A percentile compares a stretch with the other conserved stretches of the same genome.
These are phyloP conservation scores for Connochaetes taurinus DNA, from an alignment of 2,113 vertebrate species.

Conservation along the genomic window DNA sequence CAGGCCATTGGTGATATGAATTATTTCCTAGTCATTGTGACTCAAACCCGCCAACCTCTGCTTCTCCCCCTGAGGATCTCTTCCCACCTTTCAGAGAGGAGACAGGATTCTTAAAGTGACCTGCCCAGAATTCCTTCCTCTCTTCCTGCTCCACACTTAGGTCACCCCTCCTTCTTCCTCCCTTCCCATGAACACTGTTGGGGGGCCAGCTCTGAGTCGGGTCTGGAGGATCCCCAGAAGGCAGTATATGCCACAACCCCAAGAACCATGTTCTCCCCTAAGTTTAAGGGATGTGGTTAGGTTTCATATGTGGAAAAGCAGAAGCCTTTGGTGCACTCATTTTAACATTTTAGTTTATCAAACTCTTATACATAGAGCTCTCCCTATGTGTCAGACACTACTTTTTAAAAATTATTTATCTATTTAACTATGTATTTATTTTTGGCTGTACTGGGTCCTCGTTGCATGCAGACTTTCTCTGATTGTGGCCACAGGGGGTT, in stretches of 20 bases:
- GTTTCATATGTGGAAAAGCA: background rate
- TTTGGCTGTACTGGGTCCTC: background rate
- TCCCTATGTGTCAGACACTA: background rate
- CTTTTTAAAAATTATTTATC: background rate
- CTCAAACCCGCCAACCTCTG: background rate
- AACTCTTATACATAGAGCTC: background rate
- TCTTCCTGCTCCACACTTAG: background rate
- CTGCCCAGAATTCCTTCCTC: background rate
- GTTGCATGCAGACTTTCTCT: accelerated
- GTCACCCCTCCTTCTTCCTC: background rate
- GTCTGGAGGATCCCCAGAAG: background rate
- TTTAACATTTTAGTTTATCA: background rate
- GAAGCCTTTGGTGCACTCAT: background rate
- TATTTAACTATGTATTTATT: background rate
- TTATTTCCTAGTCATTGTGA: background rate
- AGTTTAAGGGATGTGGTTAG: background rate
- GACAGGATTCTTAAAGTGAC: background rate
- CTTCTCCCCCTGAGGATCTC: background rate
- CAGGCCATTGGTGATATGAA: background rate
- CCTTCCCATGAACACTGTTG: background rate
- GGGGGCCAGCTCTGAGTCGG: background rate
- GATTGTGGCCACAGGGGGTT: background rate
- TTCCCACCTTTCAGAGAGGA: background rate
- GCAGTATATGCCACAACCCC: background rate
- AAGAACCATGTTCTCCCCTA: background rate